Evolutionary conservation across 1,140 invertebrate genomes (phyloP).

Genomic region (Melitaea cinxia): DNA sequence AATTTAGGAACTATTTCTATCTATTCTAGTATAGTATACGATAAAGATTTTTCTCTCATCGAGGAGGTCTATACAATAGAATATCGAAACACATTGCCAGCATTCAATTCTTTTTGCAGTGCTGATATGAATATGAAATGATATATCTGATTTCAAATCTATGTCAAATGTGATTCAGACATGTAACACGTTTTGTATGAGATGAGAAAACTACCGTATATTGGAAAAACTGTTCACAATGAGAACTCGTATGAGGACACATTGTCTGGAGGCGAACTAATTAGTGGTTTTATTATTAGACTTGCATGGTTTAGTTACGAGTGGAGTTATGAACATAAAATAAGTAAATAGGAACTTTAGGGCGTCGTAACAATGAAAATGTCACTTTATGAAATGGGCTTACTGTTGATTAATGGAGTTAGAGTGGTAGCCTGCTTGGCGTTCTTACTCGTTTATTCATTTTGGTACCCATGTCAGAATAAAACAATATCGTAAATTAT

Average conservation of each 20-base stretch:
- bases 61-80: background rate
- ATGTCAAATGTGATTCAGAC: conserved; percentile 28
- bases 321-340: conserved; percentile 62
- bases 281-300: conserved; percentile 57
- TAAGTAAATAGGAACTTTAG: conserved; percentile 68
- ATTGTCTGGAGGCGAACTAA: conserved; percentile 44
- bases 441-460: conserved; percentile 67
- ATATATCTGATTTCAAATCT: conserved; percentile 29
- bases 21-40: background rate
- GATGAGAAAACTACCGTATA: conserved; percentile 32
- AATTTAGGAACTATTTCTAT: background rate
- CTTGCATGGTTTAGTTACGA: conserved; percentile 48
- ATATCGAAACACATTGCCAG: conserved; percentile 11
- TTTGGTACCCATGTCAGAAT: conserved; percentile 47
- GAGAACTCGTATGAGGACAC: conserved; percentile 36
- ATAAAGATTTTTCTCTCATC: background rate
- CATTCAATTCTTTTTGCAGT: conserved; percentile 21
- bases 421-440: conserved; percentile 56
- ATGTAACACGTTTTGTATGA: conserved; percentile 30
- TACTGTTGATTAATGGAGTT: conserved; percentile 72
- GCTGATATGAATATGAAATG: conserved; percentile 24
- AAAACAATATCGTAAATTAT: conserved; percentile 51
- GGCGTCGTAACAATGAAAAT: conserved; percentile 73
- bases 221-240: conserved; percentile 44
- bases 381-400: conserved; percentile 75